These are phyloP conservation scores for Sternotherus odoratus DNA, from an alignment of 2,797 vertebrate species.

Conservation along the genomic window DNA sequence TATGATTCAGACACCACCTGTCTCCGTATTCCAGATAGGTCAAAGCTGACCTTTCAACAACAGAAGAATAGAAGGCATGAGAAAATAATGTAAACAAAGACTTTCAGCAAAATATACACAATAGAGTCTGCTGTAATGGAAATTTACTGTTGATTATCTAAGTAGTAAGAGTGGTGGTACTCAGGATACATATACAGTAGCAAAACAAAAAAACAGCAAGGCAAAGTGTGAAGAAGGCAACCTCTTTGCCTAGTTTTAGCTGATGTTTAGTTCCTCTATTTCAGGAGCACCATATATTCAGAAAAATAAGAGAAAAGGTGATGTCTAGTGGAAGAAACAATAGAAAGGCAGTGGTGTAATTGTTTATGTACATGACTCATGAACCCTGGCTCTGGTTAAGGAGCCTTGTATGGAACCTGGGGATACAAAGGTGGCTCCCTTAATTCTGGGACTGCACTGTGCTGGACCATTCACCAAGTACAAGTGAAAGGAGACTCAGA, in stretches of 20 bases:
- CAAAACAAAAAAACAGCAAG: slow-evolving; percentile 6
- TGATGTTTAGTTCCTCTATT: slow-evolving; percentile 12
- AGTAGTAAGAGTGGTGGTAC: slow-evolving; percentile 13
- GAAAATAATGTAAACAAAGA: slow-evolving; percentile 2
- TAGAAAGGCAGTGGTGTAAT: neutral
- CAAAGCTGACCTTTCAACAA: slow-evolving; percentile 12
- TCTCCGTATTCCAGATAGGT: slow-evolving; percentile 46
- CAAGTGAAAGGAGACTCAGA: neutral
- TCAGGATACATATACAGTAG: slow-evolving; percentile 1
- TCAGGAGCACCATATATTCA: neutral
- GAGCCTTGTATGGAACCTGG: neutral
- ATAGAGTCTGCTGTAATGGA: neutral
- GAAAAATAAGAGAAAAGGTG: neutral
- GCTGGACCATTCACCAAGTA: neutral
- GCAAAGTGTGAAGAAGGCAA: neutral
- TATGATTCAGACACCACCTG: slow-evolving; percentile 51
- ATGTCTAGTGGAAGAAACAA: slow-evolving; percentile 8
- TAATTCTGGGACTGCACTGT: neutral
- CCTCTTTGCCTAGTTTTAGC: neutral
- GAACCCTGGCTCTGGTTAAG: neutral
- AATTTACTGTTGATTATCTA: slow-evolving; percentile 42
- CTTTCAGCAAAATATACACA: neutral
- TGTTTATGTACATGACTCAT: neutral
- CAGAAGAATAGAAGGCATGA: neutral
- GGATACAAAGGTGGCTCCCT: neutral